Conservation (phyloP, 1,140 invertebrate species). For the Thalassaphorura encarpata region DNA sequence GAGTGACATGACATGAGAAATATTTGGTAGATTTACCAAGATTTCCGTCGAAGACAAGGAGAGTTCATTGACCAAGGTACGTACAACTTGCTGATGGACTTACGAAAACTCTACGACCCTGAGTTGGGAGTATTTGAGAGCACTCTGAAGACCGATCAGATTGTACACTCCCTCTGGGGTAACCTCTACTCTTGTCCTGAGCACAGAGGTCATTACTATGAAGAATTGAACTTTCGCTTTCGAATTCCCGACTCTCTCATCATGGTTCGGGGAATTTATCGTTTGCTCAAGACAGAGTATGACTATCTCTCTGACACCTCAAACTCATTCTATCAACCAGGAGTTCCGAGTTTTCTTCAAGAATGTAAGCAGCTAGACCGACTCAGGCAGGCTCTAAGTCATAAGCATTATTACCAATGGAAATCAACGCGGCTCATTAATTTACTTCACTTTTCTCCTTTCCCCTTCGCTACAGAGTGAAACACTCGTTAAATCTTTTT, state of each 20-base stretch:
- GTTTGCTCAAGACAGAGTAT: conserved; percentile 15
- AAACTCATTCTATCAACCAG: conserved; percentile 8
- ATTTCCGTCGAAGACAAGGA: neutral
- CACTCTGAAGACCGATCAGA: neutral
- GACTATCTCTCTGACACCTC: conserved; percentile 18
- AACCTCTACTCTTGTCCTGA: conserved; percentile 13
- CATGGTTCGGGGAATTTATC: conserved; percentile 7
- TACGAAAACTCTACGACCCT: conserved; percentile 12
- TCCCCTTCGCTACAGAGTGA: too few relatives aligned
- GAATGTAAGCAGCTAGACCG: conserved; percentile 7
- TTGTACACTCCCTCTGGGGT: conserved; percentile 17
- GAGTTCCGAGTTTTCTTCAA: conserved; percentile 1
- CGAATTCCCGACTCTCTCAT: conserved; percentile 14
- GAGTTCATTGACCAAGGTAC: neutral
- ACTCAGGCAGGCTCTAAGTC: too few relatives aligned
- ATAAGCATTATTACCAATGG: neutral
- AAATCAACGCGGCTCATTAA: too few relatives aligned
- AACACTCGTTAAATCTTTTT: too few relatives aligned
- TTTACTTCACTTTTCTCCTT: too few relatives aligned
- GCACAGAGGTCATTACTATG: conserved; percentile 4
- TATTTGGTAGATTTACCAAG: neutral
- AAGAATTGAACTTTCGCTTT: conserved; percentile 14
- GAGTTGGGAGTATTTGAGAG: conserved; percentile 17
- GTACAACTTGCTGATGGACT: conserved; percentile 7
- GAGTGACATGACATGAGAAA: neutral